Evolutionary conservation across 2,888 invertebrate species (phyloP).

Genomic region (Digitonthophagus gazella): DNA sequence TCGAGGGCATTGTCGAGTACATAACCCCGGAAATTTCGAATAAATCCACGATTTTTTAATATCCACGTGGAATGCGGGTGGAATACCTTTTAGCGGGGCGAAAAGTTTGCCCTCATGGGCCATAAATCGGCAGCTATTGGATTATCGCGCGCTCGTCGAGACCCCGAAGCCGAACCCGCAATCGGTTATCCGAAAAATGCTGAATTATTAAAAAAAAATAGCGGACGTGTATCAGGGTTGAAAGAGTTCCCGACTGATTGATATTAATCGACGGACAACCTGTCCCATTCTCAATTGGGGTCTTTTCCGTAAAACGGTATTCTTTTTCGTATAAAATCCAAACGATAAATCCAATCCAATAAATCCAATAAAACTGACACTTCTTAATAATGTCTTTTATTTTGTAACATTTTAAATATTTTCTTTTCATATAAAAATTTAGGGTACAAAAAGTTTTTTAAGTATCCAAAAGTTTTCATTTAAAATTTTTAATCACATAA

Average conservation of each 20-base stretch:
- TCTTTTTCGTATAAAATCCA: background rate
- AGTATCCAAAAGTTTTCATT: no score
- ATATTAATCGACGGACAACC: conserved; percentile 1
- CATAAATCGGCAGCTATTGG: conserved; percentile 5
- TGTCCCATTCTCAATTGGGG: background rate
- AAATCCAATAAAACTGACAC: no score
- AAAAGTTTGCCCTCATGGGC: background rate
- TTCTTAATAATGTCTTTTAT: no score
- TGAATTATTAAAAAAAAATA: conserved; percentile 8
- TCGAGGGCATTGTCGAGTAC: background rate
- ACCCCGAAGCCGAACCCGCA: background rate
- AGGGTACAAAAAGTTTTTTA: no score
- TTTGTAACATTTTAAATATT: no score
- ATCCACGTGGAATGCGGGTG: background rate
- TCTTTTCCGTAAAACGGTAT: background rate
- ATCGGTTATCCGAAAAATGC: conserved; percentile 6
- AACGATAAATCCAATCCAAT: background rate
- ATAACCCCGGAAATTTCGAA: background rate
- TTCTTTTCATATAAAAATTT: no score
- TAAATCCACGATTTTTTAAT: conserved; percentile 2
- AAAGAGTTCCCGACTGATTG: conserved; percentile 4
- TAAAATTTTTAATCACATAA: no score
- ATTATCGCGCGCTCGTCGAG: conserved; percentile 1
- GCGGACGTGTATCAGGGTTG: background rate
- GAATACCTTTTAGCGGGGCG: background rate